Percentiles rank a stretch among this genome's conserved stretches.
These are phyloP conservation scores for Scaptodrosophila lebanonensis DNA, from an alignment of 1,140 invertebrate genomes.

Conservation along the genomic window DNA sequence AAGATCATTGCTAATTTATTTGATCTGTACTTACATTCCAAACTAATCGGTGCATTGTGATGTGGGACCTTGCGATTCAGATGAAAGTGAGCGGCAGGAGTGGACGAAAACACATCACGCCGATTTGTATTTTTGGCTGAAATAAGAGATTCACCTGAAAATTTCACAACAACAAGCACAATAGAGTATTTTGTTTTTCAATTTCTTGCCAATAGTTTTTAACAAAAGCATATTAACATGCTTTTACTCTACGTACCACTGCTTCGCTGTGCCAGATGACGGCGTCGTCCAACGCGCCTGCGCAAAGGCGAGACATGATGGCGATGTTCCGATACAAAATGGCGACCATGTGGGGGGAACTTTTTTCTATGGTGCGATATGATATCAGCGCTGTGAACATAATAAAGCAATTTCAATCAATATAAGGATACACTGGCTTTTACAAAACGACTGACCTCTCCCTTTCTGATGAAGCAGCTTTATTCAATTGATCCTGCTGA, in stretches of 20 bases:
- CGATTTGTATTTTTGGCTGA: constrained; percentile 59
- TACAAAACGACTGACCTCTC: too few relatives aligned
- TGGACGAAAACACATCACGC: neutral
- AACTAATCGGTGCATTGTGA: constrained; percentile 23
- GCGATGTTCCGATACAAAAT: too few relatives aligned
- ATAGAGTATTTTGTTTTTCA: constrained; percentile 20
- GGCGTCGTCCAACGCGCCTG: constrained; percentile 14
- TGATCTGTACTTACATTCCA: constrained; percentile 30
- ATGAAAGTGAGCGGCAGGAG: constrained; percentile 64
- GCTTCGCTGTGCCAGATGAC: constrained; percentile 29
- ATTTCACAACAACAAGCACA: constrained; percentile 45
- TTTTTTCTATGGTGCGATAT: neutral
- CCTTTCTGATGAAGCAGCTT: too few relatives aligned
- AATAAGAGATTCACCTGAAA: constrained; percentile 71
- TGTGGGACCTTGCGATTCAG: constrained; percentile 43
- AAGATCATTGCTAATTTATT: neutral
- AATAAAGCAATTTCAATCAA: too few relatives aligned
- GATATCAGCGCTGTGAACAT: neutral
- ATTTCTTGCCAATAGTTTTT: constrained; percentile 36
- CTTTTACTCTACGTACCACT: constrained; percentile 48
- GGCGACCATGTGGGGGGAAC: neutral
- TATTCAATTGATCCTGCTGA: neutral
- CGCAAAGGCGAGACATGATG: constrained; percentile 16
- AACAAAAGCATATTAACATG: neutral
- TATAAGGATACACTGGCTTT: too few relatives aligned